phyloP scores from a whole-genome alignment of 2,797 vertebrate species.

The Phrynocephalus vlangalii region DNA sequence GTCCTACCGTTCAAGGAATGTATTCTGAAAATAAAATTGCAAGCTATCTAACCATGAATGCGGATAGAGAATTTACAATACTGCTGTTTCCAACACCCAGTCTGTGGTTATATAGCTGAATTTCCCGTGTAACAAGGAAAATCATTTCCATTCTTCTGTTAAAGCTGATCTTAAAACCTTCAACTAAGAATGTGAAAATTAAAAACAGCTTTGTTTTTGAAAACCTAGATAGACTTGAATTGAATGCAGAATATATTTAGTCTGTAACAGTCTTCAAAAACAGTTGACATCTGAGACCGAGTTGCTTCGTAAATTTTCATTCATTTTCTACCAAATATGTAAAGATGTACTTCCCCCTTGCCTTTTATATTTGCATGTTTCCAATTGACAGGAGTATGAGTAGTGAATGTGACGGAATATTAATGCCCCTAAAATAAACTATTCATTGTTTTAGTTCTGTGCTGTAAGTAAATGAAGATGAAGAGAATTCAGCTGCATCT shows the following conservation, averaged over 20 bases:
- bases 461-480: constrained; percentile 33
- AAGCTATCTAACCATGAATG: not conserved
- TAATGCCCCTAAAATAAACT: constrained; percentile 37
- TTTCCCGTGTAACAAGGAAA: not conserved
- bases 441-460: not conserved
- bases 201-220: constrained; percentile 7
- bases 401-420: constrained; percentile 54
- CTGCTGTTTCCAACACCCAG: not conserved
- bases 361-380: constrained; percentile 48
- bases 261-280: constrained; percentile 36
- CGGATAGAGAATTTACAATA: not conserved
- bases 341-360: constrained; percentile 30
- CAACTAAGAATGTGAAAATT: not conserved
- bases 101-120: not conserved
- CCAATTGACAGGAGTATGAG: constrained; percentile 38
- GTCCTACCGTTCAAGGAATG: not conserved
- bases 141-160: not conserved
- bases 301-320: constrained; percentile 35
- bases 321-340: constrained; percentile 28
- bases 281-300: constrained; percentile 25
- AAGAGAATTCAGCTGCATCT: constrained; percentile 25
- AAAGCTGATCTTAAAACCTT: not conserved
- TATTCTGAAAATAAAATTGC: not conserved
- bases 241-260: not conserved
- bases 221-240: not conserved